Conservation (phyloP, 2,113 vertebrate genomes). For the Clinocottus analis region DNA sequence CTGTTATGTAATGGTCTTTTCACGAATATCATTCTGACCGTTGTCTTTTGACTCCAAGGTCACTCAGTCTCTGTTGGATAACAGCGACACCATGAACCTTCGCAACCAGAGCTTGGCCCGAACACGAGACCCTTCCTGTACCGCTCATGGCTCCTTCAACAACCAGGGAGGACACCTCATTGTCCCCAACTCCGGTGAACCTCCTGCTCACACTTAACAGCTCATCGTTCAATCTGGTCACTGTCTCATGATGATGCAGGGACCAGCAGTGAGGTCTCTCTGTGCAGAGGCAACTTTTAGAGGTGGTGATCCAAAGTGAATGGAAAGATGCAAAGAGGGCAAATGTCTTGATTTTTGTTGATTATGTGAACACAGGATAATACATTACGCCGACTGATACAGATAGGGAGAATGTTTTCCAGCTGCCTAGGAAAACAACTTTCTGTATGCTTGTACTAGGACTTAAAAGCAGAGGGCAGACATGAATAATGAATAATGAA, state of each 20-base stretch:
- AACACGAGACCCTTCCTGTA: slow-evolving; percentile 92
- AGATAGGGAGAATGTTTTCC: neutral
- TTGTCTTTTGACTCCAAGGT: slow-evolving; percentile 63
- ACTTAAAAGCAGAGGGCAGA: slow-evolving; percentile 41
- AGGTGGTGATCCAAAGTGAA: neutral
- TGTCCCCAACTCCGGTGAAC: slow-evolving; percentile 92
- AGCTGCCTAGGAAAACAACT: neutral
- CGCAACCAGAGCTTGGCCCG: slow-evolving; percentile 91
- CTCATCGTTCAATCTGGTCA: neutral
- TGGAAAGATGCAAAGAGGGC: neutral
- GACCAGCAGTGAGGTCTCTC: neutral
- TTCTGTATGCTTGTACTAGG: neutral
- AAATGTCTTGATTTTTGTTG: neutral
- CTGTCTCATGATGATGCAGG: neutral
- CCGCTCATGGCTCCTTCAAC: slow-evolving; percentile 93
- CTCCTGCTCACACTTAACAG: neutral
- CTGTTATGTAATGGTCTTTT: neutral
- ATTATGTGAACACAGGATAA: neutral
- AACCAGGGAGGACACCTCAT: slow-evolving; percentile 95
- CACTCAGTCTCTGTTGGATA: slow-evolving; percentile 91
- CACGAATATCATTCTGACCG: neutral
- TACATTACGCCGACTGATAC: neutral
- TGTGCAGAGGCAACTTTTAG: neutral
- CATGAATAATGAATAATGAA: slow-evolving; percentile 44
- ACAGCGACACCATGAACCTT: slow-evolving; percentile 89